Evolutionary conservation across 2,888 invertebrate species (phyloP), one percentile per base, ranked within the genome.

Genomic region (Hoplodrina blanda): DNA sequence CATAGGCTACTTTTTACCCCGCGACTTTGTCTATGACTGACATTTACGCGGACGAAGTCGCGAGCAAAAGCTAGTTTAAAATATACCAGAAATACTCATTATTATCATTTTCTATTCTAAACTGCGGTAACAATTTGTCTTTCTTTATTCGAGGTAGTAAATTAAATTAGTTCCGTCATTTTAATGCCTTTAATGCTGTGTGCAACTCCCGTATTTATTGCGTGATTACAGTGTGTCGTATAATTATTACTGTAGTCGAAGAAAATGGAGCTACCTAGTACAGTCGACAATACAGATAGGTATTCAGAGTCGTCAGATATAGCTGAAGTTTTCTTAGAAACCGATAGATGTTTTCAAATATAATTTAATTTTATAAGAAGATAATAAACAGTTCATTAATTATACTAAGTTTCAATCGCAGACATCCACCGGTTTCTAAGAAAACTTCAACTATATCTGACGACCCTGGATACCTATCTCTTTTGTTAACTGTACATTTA

Each of bases 131-230:
- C 53, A 57, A 62, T 33, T 17, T 62, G 11, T 69, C 53, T 69
- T 69, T 53, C 30, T 62, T 69, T 76, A 50, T n/a, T 30, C 53
- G 20, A 49, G 20, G 57, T 56, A 62, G 25, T 74, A 76, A 69
- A 74, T 74, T 44, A 62, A 62, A 33, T 62, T 25, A 57, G 49
- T 69, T 78, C 53, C 66, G 73, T 59, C 62, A 54, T 52, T 19
- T 19, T 63, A 78, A 78, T 63, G 59, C 62, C 11, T 53, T 75
- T 75, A 71, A 67, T 60, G 50, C 13, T n/a, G 60, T 7, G 33
- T 49, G 30, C 54, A 63, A 19, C 13, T 78, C 11, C 62, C 10
- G 56, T 61, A 68, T 78, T 73, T 68, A 76, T 63, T 53, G 59
- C n/a, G 25, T 63, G 68, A 68, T 63, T 78, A 76, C 25, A 50